Evolutionary conservation across 2,113 vertebrate genomes (phyloP).

Genomic region (Podarcis raffonei): DNA sequence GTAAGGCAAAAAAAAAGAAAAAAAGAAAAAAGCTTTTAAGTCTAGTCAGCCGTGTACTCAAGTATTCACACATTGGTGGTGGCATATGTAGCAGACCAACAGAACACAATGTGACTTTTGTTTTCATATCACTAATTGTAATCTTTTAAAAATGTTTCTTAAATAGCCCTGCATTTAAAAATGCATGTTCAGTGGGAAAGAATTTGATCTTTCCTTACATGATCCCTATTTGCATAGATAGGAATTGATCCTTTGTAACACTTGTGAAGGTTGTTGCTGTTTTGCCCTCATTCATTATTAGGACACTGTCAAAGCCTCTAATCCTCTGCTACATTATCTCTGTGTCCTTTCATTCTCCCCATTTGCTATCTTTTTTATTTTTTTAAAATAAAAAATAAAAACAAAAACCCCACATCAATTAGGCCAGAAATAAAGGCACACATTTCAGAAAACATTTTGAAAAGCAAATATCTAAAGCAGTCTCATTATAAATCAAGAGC

Average conservation of each 20-base stretch:
- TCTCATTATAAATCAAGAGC: conserved; percentile 21
- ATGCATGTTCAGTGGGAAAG: conserved; percentile 35
- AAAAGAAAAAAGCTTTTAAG: conserved; percentile 19
- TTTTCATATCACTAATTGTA: conserved; percentile 42
- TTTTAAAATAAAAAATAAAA: background rate
- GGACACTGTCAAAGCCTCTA: background rate
- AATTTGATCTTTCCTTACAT: conserved; percentile 37
- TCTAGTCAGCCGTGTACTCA: background rate
- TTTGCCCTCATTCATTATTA: conserved; percentile 19
- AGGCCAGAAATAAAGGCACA: too few species aligned
- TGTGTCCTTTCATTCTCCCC: conserved; percentile 11
- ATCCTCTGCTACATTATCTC: background rate
- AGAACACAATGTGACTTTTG: background rate
- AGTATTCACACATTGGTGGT: background rate
- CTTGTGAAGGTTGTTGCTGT: conserved; percentile 31
- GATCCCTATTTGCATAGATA: conserved; percentile 46
- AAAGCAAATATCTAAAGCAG: background rate
- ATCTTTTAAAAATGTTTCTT: conserved; percentile 33
- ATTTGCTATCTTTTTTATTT: background rate
- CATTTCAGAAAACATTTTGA: background rate
- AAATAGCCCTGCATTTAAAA: conserved; percentile 3
- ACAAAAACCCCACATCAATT: background rate
- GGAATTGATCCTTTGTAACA: conserved; percentile 10
- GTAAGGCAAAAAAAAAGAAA: background rate
- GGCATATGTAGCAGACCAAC: background rate